Conservation (phyloP, 2,113 vertebrate genomes). For the Alligator sinensis region DNA sequence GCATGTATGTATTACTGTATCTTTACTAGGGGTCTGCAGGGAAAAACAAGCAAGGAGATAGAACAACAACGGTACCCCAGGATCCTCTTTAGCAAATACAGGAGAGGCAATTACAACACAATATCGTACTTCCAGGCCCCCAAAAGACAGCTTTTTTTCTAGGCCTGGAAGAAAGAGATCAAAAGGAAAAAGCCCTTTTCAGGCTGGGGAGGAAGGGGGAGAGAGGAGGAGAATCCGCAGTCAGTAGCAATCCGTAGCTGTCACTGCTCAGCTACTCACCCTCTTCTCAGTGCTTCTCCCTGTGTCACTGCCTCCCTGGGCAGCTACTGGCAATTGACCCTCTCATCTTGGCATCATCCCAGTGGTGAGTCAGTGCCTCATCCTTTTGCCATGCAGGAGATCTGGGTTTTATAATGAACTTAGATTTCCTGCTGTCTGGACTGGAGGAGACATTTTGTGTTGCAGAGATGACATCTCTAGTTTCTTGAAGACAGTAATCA, state of each 20-base stretch:
- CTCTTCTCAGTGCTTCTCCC: neutral
- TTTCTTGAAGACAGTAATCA: neutral
- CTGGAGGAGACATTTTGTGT: neutral
- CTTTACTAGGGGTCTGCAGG: neutral
- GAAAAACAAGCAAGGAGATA: constrained; percentile 20
- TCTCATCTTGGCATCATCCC: neutral
- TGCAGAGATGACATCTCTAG: rapidly evolving
- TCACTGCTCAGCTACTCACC: neutral
- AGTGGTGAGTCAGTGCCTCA: neutral
- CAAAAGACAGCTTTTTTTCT: constrained; percentile 2
- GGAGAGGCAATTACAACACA: constrained; percentile 36
- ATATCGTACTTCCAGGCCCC: neutral
- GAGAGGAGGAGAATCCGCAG: constrained; percentile 15
- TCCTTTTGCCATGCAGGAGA: neutral
- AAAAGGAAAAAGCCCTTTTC: constrained; percentile 32
- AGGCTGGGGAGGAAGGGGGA: neutral
- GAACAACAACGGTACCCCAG: constrained; percentile 35
- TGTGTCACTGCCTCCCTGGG: neutral
- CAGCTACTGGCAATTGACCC: neutral
- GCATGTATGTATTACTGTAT: neutral
- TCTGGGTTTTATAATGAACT: neutral
- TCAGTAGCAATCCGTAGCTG: constrained; percentile 32
- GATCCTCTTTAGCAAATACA: constrained; percentile 46
- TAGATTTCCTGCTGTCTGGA: neutral
- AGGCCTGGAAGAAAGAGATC: constrained; percentile 9